A percentile compares a stretch with the other conserved stretches of the same genome.
phyloP scores from a whole-genome alignment of 2,797 vertebrate species.

The Petrocephalus schoutedeni region DNA sequence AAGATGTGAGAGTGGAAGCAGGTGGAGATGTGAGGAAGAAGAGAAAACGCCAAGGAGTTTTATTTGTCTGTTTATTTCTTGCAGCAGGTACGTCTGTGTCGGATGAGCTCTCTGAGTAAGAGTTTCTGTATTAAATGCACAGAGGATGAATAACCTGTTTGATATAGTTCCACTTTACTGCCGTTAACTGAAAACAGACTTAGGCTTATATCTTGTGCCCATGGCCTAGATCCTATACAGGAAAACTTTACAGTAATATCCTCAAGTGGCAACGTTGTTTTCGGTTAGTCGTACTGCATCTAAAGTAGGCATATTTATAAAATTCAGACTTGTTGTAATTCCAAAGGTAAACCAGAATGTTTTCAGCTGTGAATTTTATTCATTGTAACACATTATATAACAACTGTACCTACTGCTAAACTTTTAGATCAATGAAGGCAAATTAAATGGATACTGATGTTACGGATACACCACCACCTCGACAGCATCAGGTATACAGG shows the following conservation, averaged over 20 bases:
- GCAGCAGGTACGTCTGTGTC: background rate
- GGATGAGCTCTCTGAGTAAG: background rate
- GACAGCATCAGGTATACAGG: background rate
- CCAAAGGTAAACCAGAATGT: background rate
- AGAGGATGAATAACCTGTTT: background rate
- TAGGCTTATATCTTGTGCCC: background rate
- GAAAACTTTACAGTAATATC: background rate
- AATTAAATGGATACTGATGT: background rate
- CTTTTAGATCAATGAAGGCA: background rate
- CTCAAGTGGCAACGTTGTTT: background rate
- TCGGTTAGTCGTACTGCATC: background rate
- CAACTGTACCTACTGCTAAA: background rate
- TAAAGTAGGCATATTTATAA: background rate
- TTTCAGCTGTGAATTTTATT: background rate
- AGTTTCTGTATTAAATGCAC: background rate
- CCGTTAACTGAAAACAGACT: background rate
- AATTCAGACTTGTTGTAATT: background rate
- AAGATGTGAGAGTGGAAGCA: background rate
- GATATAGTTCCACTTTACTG: background rate
- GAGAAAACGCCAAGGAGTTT: background rate
- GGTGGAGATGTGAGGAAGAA: background rate
- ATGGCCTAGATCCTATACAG: background rate
- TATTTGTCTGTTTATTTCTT: background rate
- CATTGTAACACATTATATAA: background rate
- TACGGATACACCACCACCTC: background rate